Evolutionary conservation across 2,797 vertebrate genomes (phyloP), one percentile per base, ranked within the genome.

Genomic region (Parauchenoglanis punctatus): DNA sequence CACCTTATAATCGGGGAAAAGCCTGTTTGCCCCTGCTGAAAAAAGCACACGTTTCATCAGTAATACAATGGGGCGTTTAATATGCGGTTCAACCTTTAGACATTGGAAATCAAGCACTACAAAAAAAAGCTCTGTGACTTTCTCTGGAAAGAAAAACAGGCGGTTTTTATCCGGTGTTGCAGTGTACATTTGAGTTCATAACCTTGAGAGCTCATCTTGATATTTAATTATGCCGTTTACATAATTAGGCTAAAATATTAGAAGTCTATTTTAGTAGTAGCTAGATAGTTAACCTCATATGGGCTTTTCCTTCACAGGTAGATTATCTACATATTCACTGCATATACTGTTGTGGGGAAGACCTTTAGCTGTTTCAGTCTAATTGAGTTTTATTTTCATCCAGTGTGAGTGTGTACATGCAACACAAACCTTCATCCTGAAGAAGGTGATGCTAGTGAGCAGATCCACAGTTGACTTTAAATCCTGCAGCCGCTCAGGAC

Each of bases 381-480:
- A 18, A 58, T 1, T 58, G 56, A 18, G 17, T 4, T 18, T 1
- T 56, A 40, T 44, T 40, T 49, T 25, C 40, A 44, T n/a, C 12
- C 13, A 59, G 10, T 44, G 58, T 44, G 2, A 61, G 35, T 28
- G 59, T 58, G 87, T 85, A 89, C 5, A 73, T 87, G 84, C 72
- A 88, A 11, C 85, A 83, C 73, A 44, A 67, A 96, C 97, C 96
- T 97, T 97, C 97, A 97, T 97, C 87, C 97, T 94, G 90, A 97
- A 97, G 92, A 97, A 97, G 68, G 97, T 97, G 92, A 97, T 97
- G 93, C 97, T 97, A 91, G 97, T 97, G 90, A 97, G 94, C 17
- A 97, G 95, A 92, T 97, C 97, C 90, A 97, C 97, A 0, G 97
- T 97, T 83, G 97, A 97, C 90, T 97, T 97, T 83, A 97, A 95